Percentiles rank a stretch among this genome's conserved stretches.
Conservation (phyloP, 2,797 vertebrate species). For the Spea hammondii region DNA sequence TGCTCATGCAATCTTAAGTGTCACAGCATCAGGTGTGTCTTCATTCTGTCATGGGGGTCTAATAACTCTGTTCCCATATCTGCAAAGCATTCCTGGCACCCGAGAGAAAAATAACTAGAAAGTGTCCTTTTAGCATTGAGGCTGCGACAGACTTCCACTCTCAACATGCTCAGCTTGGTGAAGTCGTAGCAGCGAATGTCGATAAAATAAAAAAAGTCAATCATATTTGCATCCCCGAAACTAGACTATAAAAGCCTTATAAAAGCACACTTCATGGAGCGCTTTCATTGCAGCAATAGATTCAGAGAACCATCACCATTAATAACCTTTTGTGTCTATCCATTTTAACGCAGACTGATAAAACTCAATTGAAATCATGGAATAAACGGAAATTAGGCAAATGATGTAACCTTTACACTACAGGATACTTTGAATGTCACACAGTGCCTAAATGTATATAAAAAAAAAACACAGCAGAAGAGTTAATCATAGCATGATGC, state of each 20-base stretch:
- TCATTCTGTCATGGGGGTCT: too few species aligned
- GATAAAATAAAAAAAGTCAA: too few species aligned
- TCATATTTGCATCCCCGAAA: neutral
- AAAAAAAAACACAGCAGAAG: neutral
- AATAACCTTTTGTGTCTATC: neutral
- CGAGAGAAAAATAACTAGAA: too few species aligned
- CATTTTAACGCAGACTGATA: neutral
- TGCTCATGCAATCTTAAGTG: too few species aligned
- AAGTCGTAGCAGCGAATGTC: too few species aligned
- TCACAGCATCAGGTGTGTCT: too few species aligned
- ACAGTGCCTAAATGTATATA: neutral
- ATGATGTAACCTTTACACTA: neutral
- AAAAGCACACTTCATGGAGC: neutral
- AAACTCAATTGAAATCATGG: neutral
- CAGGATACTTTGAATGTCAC: conserved; percentile 2
- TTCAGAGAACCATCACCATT: neutral
- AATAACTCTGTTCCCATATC: too few species aligned
- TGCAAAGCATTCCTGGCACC: too few species aligned
- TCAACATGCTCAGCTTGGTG: too few species aligned
- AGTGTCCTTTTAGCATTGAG: too few species aligned
- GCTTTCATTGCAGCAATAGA: neutral
- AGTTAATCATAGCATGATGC: conserved; percentile 7
- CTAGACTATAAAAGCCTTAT: neutral
- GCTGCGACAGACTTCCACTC: too few species aligned
- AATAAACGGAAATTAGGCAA: neutral